phyloP scores from a whole-genome alignment of 2,113 vertebrate species.

The Saccopteryx bilineata region DNA sequence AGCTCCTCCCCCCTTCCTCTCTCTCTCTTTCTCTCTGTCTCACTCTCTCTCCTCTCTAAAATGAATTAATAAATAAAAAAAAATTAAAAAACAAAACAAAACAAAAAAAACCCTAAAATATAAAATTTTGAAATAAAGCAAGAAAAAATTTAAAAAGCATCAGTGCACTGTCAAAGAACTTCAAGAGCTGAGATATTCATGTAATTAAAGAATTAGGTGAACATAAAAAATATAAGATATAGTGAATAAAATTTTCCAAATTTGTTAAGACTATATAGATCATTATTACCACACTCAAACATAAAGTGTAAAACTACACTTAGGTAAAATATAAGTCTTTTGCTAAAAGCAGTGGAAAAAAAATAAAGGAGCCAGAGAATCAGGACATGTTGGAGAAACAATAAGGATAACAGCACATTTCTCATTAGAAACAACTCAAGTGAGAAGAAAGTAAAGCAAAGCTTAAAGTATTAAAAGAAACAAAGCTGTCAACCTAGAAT shows the following conservation, averaged over 20 bases:
- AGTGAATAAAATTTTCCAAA: neutral
- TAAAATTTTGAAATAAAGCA: neutral
- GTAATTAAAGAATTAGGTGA: neutral
- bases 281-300: neutral
- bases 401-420: neutral
- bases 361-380: neutral
- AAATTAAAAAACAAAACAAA: too few species aligned
- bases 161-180: neutral
- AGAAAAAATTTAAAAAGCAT: neutral
- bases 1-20: too few species aligned
- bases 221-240: neutral
- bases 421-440: neutral
- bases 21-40: too few species aligned
- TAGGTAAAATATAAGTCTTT: neutral
- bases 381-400: neutral
- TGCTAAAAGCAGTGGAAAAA: neutral
- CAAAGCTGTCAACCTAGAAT: neutral
- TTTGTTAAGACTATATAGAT: neutral
- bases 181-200: neutral
- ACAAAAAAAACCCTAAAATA: too few species aligned
- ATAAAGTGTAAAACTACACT: neutral
- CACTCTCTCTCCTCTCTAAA: too few species aligned
- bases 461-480: neutral
- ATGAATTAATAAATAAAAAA: too few species aligned
- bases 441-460: neutral